phyloP scores from a whole-genome alignment of 2,113 vertebrate genomes.

The Kryptolebias marmoratus region DNA sequence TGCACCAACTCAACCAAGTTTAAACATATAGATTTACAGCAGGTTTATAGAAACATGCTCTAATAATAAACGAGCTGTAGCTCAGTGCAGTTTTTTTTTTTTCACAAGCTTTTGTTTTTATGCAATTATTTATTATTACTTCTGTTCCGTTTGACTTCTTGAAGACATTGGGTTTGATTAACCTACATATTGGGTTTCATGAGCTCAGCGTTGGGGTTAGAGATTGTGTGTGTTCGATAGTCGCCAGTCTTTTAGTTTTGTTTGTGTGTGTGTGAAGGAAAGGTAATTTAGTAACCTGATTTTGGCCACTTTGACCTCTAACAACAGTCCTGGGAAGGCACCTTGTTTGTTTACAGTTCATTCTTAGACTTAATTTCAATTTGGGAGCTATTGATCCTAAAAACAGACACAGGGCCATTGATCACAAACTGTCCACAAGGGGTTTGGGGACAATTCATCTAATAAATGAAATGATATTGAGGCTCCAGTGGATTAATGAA shows the following conservation, averaged over 20 bases:
- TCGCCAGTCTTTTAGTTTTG: background rate
- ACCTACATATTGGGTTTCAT: background rate
- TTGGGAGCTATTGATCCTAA: constrained; percentile 53
- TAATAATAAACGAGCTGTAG: no score
- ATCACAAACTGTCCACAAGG: constrained; percentile 48
- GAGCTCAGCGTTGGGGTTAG: background rate
- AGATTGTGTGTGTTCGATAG: background rate
- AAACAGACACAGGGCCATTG: constrained; percentile 38
- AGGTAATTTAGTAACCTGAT: constrained; percentile 29
- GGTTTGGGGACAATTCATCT: constrained; percentile 59
- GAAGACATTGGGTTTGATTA: no score
- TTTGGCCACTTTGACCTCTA: constrained; percentile 1
- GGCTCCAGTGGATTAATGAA: constrained; percentile 42
- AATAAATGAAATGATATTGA: constrained; percentile 30
- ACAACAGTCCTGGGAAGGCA: constrained; percentile 29
- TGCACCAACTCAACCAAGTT: no score
- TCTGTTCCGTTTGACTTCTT: no score
- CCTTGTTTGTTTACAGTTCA: constrained; percentile 66
- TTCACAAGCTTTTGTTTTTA: no score
- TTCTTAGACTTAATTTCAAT: constrained; percentile 68
- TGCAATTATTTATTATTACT: no score
- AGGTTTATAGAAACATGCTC: no score
- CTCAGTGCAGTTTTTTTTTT: no score
- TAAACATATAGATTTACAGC: no score
- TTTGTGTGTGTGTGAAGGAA: constrained; percentile 7